Evolutionary conservation across 2,113 vertebrate species (phyloP).

Genomic region (Candoia aspera): DNA sequence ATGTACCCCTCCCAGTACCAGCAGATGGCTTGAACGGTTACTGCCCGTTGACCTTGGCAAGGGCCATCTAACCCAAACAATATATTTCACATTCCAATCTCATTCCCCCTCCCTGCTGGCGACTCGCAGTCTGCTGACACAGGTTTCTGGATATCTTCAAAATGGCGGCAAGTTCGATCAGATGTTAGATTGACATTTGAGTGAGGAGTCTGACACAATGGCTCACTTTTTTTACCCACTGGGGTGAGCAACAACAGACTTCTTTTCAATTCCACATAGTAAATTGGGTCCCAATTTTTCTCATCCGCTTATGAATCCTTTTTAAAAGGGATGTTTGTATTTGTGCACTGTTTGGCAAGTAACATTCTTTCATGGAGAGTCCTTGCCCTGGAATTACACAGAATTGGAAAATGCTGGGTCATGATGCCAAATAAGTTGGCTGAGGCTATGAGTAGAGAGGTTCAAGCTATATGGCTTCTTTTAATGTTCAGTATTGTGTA

Average conservation of each 20-base stretch:
- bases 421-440: neutral
- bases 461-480: neutral
- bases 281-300: neutral
- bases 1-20: too few species aligned
- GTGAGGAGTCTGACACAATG: too few species aligned
- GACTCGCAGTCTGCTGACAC: too few species aligned
- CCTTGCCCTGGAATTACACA: conserved; percentile 20
- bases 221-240: neutral
- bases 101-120: too few species aligned
- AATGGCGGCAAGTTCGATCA: too few species aligned
- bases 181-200: too few species aligned
- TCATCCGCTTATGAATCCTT: neutral
- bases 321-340: neutral
- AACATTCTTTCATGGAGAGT: neutral
- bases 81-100: too few species aligned
- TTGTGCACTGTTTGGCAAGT: neutral
- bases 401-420: neutral
- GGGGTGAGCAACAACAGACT: neutral
- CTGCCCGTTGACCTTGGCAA: too few species aligned
- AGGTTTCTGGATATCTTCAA: too few species aligned
- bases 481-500: neutral
- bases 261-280: neutral
- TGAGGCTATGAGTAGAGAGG: neutral
- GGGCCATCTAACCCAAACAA: too few species aligned
- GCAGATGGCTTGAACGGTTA: too few species aligned